Percentiles rank a stretch among this genome's conserved stretches.
Conservation (phyloP, 2,797 vertebrate species). For the Acrossocheilus fasciatus region DNA sequence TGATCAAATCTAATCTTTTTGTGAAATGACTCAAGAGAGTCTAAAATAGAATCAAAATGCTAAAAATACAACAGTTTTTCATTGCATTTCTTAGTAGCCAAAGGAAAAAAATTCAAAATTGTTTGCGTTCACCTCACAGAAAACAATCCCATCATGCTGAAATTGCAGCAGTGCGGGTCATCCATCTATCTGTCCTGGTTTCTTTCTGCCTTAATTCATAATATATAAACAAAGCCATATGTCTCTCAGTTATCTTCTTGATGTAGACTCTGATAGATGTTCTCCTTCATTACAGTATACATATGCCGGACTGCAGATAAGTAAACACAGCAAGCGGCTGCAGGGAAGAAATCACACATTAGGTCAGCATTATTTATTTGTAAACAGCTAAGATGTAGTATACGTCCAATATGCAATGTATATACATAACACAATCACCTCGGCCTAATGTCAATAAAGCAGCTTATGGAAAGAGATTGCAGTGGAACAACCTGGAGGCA, state of each 20-base stretch:
- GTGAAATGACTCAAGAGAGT: background rate
- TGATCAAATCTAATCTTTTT: background rate
- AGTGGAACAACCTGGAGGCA: background rate
- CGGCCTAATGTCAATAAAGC: conserved; percentile 27
- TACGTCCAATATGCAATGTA: conserved; percentile 55
- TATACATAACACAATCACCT: conserved; percentile 8
- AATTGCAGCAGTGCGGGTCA: conserved; percentile 43
- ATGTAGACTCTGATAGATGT: conserved; percentile 65
- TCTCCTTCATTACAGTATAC: conserved; percentile 70
- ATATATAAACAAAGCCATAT: conserved; percentile 73
- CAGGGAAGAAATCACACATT: conserved; percentile 65
- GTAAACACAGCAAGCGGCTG: conserved; percentile 67
- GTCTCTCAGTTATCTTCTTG: conserved; percentile 64
- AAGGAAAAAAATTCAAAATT: rapidly evolving
- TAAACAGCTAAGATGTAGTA: conserved; percentile 61
- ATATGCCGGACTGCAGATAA: conserved; percentile 64
- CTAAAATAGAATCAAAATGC: background rate
- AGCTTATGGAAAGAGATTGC: conserved; percentile 32
- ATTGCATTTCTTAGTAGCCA: background rate
- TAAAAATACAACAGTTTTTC: background rate
- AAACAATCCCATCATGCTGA: conserved; percentile 23
- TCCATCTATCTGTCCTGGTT: conserved; percentile 57
- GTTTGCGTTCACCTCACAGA: background rate
- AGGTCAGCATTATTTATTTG: conserved; percentile 75
- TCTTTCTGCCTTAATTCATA: conserved; percentile 70